Evolutionary conservation across 2,888 invertebrate genomes (phyloP), one percentile per base, ranked within the genome.

Genomic region (Meliscaeva auricollis): DNA sequence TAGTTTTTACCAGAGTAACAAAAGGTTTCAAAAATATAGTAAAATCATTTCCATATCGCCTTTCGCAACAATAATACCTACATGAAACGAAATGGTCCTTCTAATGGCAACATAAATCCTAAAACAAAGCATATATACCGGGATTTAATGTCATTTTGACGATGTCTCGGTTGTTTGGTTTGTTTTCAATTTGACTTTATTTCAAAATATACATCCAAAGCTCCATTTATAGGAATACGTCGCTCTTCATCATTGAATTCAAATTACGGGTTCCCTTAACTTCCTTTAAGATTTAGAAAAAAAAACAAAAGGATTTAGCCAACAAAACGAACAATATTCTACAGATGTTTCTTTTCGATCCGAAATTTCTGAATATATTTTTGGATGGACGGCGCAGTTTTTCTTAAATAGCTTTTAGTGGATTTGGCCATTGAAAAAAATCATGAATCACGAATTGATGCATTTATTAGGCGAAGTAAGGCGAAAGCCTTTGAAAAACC

Each of bases 141-240:
- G 60, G 64, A 56, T 72, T 22, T 50, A 72, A 48, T n/a, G 26
- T 60, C 35, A 4, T 30, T 72, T 46, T 70, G 66, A 77, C 66
- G 77, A 77, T 32, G 72, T 76, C 52, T 68, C 20, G 41, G 64
- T 62, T 60, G 62, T 48, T 38, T 68, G 15, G 32, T 77, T 76
- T 66, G 66, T 54, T 77, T 82, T 82, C 82, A 82, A 77, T 77
- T 77, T 77, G 26, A 72, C 44, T 72, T 76, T 81, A 66, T 76
- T 48, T 81, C 48, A 64, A 66, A 41, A 66, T 58, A 77, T 11
- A 3, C 35, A 35, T 60, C 8, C 44, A 44, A 46, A 46, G 3
- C 38, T 74, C 60, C 8, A 60, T 56, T 56, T 17, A 32, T 32
- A 32, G 11, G 5, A 56, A 56, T 32, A 32, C 56, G 17, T 48